Conservation (phyloP, 2,797 vertebrate genomes). For the Melanotaenia nigrans region DNA sequence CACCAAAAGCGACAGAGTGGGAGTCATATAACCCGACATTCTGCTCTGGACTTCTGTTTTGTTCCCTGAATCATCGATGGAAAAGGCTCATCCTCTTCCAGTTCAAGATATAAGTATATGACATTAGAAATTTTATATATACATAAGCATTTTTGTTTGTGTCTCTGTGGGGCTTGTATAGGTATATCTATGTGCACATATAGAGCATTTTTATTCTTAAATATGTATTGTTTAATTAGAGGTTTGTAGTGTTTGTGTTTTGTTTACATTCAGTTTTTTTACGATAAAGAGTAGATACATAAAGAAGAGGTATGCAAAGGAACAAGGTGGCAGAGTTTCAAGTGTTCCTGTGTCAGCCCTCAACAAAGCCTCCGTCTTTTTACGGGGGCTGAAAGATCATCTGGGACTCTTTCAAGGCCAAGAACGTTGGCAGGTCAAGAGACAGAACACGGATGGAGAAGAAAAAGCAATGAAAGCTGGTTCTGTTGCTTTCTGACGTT, state of each 20-base stretch:
- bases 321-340: slow-evolving; percentile 42
- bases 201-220: slow-evolving; percentile 80
- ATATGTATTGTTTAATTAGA: slow-evolving; percentile 81
- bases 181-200: slow-evolving; percentile 79
- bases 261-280: slow-evolving; percentile 81
- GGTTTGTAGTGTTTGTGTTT: slow-evolving; percentile 79
- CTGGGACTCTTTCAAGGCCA: not conserved
- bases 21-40: slow-evolving; percentile 66
- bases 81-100: slow-evolving; percentile 81
- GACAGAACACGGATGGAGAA: slow-evolving; percentile 21
- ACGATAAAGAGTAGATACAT: slow-evolving; percentile 66
- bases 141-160: slow-evolving; percentile 78
- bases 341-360: slow-evolving; percentile 42
- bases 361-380: not conserved
- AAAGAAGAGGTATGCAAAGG: slow-evolving; percentile 58
- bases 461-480: not conserved
- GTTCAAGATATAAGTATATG: slow-evolving; percentile 78
- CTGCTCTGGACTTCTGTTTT: slow-evolving; percentile 78
- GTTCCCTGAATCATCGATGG: slow-evolving; percentile 84
- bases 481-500: slow-evolving; percentile 11
- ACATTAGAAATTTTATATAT: slow-evolving; percentile 82
- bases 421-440: slow-evolving; percentile 28
- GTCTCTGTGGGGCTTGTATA: slow-evolving; percentile 76
- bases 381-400: not conserved
- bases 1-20: slow-evolving; percentile 68